Evolutionary conservation across 2,113 vertebrate genomes (phyloP), one percentile per base, ranked within the genome.

Genomic region (Galemys pyrenaicus): DNA sequence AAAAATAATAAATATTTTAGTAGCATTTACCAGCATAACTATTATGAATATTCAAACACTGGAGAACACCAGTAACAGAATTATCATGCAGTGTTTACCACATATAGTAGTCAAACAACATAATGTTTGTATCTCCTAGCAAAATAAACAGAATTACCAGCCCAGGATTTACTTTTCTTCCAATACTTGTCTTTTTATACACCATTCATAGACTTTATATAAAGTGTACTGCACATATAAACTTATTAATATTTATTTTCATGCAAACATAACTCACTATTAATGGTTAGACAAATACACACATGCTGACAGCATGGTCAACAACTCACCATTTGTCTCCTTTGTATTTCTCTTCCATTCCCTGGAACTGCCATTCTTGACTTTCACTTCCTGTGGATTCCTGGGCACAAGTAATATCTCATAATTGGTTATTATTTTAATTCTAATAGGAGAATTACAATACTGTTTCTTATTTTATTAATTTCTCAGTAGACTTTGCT

Each of bases 211-310:
- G 12, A 7, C 70, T 56, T 73, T 88, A n/a, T 75, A 54, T 39
- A 91, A 90, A 87, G n/a, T 58, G 20, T 54, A 60, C 9, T 90
- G 7, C 32, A 8, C 35, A 41, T 60, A 41, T 80, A 89, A 91
- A 64, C 8, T 58, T 78, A 62, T 15, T 79, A 75, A n/a, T 71
- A 70, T 77, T 89, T 85, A 51, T 93, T 87, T 82, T 92, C 73
- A 82, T 70, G 28, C 0, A 75, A 70, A 16, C 9, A 68, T 64
- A 56, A 64, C 4, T 93, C 30, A 83, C 28, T 16, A 13, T 67
- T 30, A 68, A 41, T n/a, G 73, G 15, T 41, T 75, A 83, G 6
- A 80, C 17, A 70, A 20, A 11, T 46, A 46, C 6, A 30, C 19
- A 60, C 35, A 60, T 30, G 32, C 24, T 13, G 44, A 86, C 3